These are phyloP conservation scores for Atta cephalotes DNA, from an alignment of 1,140 invertebrate species.

Conservation along the genomic window DNA sequence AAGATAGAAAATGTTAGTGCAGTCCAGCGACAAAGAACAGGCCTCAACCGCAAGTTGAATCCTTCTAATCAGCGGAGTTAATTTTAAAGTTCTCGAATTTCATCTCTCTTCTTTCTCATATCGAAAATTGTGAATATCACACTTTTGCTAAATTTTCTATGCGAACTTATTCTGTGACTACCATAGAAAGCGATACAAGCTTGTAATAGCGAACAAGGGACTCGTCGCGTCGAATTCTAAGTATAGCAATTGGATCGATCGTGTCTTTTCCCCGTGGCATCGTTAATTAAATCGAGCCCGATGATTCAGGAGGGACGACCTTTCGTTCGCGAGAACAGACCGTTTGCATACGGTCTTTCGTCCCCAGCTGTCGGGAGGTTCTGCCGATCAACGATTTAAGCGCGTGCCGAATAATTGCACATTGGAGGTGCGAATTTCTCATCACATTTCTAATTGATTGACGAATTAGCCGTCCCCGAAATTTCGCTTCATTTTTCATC, in stretches of 20 bases:
- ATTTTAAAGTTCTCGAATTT: not conserved
- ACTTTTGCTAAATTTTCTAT: not conserved
- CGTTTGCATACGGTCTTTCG: conserved; percentile 63
- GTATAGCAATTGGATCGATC: conserved; percentile 71
- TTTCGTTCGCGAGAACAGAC: conserved; percentile 65
- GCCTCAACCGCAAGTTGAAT: no score
- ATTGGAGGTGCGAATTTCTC: conserved; percentile 66
- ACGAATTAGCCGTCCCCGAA: conserved; percentile 6
- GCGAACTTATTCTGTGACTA: not conserved
- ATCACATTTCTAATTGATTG: conserved; percentile 44
- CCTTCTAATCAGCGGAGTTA: no score
- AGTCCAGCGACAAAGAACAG: no score
- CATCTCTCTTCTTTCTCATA: not conserved
- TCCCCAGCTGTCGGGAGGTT: conserved; percentile 62
- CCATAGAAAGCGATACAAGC: not conserved
- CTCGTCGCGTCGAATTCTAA: conserved; percentile 61
- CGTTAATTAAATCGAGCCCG: conserved; percentile 74
- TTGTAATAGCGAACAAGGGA: conserved; percentile 5
- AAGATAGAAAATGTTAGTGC: no score
- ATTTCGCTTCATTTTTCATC: not conserved
- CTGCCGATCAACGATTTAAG: conserved; percentile 47
- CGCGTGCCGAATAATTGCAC: conserved; percentile 69
- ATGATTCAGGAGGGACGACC: conserved; percentile 73
- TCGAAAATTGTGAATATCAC: not conserved
- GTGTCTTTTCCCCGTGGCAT: conserved; percentile 55